Evolutionary conservation across 2,113 vertebrate genomes (phyloP), one percentile per base, ranked within the genome.

Genomic region (Alosa alosa): DNA sequence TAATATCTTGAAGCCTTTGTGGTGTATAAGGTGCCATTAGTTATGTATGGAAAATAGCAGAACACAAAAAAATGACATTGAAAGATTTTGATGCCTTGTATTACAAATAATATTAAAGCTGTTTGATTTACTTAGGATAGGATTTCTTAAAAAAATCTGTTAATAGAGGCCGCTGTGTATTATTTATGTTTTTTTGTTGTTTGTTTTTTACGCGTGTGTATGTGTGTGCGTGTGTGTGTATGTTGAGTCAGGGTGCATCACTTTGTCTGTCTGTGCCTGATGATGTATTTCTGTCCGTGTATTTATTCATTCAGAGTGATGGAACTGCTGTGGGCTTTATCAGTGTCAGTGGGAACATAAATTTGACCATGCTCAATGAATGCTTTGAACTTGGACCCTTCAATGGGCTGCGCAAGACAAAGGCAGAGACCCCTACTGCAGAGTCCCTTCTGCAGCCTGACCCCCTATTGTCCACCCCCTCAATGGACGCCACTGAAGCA

Each of bases 371-470:
- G 72, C 90, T 98, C n/a, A 93, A 94, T 8, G 83, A 93, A 0
- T 94, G 92, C 89, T 99, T 97, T 89, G 94, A 99, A 39, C 87
- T 99, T 10, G 89, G 91, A 0, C 94, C 93, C 46, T 97, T 97
- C 88, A 91, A 95, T 0, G 95, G 95, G 47, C 93, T 99, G 87
- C 94, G 92, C 72, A 91, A 92, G 88, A 92, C 89, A 0, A 92
- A 93, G 86, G 90, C 95, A 10, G 92, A 89, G 1, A 90, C 92
- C 86, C 4, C 91, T 36, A 36, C 72, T 13, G 25, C 72, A 39
- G 72, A 78, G 13, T 10, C 72, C 72, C 72, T 39, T 78, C 31
- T 36, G 4, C 36, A 17, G 72, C 36, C 36, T 39, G 31, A 78
- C 72, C 72, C 72, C 72, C 72, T 36, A 78, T 78, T 78, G 72